Percentiles rank a stretch among this genome's conserved stretches.
Evolutionary conservation across 2,888 invertebrate genomes (phyloP).

Genomic region (Philereme vetulata): DNA sequence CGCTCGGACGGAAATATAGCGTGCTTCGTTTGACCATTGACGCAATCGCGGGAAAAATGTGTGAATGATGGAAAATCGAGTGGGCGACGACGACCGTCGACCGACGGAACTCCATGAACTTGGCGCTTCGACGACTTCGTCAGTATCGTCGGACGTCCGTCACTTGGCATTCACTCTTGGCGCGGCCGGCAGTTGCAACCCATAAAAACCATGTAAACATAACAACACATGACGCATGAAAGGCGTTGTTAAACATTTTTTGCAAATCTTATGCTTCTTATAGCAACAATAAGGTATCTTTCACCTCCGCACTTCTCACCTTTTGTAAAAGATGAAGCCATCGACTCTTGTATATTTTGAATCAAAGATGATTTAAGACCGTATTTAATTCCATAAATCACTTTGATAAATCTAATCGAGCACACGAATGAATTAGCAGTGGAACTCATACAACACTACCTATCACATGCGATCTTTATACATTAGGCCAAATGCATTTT

Average conservation of each 20-base stretch:
- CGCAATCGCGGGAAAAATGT: slow-evolving; percentile 80
- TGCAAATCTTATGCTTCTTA: slow-evolving; percentile 12
- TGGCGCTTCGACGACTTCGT: slow-evolving; percentile 52
- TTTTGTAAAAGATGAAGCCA: slow-evolving; percentile 15
- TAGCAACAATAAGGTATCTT: slow-evolving; percentile 5
- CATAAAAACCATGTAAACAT: slow-evolving; percentile 65
- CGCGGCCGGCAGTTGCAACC: slow-evolving; percentile 53
- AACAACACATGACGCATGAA: slow-evolving; percentile 43
- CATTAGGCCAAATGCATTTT: no score
- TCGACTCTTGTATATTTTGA: slow-evolving; percentile 6
- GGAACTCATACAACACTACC: no score
- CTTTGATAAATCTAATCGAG: no score
- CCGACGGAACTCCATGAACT: slow-evolving; percentile 78
- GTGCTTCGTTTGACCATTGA: slow-evolving; percentile 76
- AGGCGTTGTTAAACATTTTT: slow-evolving; percentile 25
- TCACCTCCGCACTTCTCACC: background rate
- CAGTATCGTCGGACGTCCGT: slow-evolving; percentile 37
- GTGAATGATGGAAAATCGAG: slow-evolving; percentile 67
- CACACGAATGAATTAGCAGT: no score
- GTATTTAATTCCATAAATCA: slow-evolving; percentile 4
- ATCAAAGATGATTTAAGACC: slow-evolving; percentile 10
- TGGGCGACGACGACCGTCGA: slow-evolving; percentile 57
- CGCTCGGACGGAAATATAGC: slow-evolving; percentile 78
- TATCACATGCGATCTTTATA: no score
- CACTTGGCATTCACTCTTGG: slow-evolving; percentile 36